Conservation (phyloP, 2,888 invertebrate genomes). For the Drosophila stalkeri region DNA sequence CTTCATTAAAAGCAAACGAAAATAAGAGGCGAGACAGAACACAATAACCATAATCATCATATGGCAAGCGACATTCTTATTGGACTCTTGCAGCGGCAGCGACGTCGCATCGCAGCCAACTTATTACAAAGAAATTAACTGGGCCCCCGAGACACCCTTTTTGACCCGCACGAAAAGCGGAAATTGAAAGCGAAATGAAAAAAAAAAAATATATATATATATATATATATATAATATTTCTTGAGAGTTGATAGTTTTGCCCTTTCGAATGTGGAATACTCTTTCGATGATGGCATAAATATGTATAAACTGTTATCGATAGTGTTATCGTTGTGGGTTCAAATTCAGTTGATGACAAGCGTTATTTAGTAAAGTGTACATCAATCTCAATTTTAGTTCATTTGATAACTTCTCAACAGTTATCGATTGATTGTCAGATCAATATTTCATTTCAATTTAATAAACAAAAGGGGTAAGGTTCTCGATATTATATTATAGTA, state of each 20-base stretch:
- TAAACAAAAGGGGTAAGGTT: too few species aligned
- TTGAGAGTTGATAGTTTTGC: background rate
- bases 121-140: slow-evolving; percentile 42
- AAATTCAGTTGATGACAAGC: background rate
- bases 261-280: slow-evolving; percentile 9
- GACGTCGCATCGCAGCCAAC: slow-evolving; percentile 33
- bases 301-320: background rate
- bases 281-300: background rate
- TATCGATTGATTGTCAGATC: too few species aligned
- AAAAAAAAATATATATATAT: slow-evolving; percentile 22
- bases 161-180: slow-evolving; percentile 61
- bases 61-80: slow-evolving; percentile 46
- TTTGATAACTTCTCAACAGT: too few species aligned
- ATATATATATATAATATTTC: slow-evolving; percentile 13
- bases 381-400: too few species aligned
- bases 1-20: slow-evolving; percentile 53
- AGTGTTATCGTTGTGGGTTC: background rate
- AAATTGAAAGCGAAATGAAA: slow-evolving; percentile 63
- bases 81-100: slow-evolving; percentile 39
- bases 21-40: slow-evolving; percentile 31
- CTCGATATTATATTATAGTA: too few species aligned
- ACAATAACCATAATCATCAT: slow-evolving; percentile 57
- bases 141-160: slow-evolving; percentile 46
- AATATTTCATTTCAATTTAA: too few species aligned
- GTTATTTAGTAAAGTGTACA: too few species aligned